Percentiles rank a stretch among this genome's conserved stretches.
Evolutionary conservation across 2,888 invertebrate species (phyloP).

Genomic region (Tenodera sinensis): DNA sequence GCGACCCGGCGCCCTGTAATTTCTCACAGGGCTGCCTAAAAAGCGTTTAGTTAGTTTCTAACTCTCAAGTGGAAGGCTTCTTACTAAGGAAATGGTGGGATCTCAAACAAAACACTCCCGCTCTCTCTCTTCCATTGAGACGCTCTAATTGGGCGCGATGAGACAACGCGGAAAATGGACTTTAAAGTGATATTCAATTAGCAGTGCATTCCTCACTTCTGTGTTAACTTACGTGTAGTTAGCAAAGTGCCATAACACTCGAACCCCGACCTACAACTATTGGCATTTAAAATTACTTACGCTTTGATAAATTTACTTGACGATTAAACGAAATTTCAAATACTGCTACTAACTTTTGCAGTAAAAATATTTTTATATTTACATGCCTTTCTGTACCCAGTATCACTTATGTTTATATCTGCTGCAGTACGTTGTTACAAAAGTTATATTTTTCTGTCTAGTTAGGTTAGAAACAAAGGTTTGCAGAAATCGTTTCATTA

Average conservation of each 20-base stretch:
- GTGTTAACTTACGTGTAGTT: background rate
- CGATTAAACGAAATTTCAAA: no score
- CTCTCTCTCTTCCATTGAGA: background rate
- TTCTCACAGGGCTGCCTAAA: background rate
- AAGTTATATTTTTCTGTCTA: no score
- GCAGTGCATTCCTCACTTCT: background rate
- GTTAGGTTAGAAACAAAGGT: no score
- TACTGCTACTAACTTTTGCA: no score
- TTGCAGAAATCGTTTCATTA: no score
- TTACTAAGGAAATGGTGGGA: background rate
- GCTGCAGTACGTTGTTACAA: no score
- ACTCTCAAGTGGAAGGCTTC: background rate
- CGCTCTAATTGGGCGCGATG: constrained; percentile 6
- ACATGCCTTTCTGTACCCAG: no score
- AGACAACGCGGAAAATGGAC: background rate
- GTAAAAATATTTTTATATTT: no score
- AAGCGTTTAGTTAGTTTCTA: background rate
- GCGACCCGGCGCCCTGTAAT: background rate
- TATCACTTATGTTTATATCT: no score
- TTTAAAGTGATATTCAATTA: constrained; percentile 1
- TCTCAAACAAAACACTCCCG: background rate
- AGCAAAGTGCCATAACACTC: background rate
- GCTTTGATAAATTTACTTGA: no score
- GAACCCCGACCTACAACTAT: background rate
- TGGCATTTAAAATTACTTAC: background rate